phyloP scores from a whole-genome alignment of 2,888 invertebrate species.

The Branchellion lobata region DNA sequence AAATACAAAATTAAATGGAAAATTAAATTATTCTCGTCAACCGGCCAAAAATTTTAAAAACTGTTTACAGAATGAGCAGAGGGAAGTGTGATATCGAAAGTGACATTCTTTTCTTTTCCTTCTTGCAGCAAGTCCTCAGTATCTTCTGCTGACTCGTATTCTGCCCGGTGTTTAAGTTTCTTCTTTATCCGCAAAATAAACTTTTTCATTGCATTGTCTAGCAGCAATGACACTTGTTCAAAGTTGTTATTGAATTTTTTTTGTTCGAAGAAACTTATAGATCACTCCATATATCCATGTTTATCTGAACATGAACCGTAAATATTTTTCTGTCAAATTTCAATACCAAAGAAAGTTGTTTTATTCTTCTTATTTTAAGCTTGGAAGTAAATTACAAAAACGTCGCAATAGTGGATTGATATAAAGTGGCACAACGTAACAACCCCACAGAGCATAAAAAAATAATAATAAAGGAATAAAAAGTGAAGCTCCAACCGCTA shows the following conservation, averaged over 20 bases:
- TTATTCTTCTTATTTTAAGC: no score
- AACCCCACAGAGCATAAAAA: constrained; percentile 12
- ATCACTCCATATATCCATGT: no score
- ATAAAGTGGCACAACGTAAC: not conserved
- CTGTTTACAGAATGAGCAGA: constrained; percentile 26
- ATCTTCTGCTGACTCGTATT: constrained; percentile 3
- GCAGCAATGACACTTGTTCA: no score
- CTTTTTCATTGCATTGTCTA: not conserved
- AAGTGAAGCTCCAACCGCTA: no score
- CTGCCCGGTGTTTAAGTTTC: constrained; percentile 9
- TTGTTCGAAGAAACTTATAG: no score
- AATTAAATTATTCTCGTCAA: not conserved
- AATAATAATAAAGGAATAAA: no score
- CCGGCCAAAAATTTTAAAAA: not conserved
- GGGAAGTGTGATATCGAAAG: constrained; percentile 36
- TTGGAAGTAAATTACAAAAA: no score
- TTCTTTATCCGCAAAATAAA: constrained; percentile 3
- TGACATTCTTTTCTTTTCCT: not conserved
- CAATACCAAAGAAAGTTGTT: no score
- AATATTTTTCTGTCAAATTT: not conserved
- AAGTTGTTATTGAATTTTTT: not conserved
- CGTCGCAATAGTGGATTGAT: no score
- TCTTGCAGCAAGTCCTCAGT: not conserved
- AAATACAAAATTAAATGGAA: not conserved
- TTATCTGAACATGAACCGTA: no score